Evolutionary conservation across 1,140 invertebrate species (phyloP).

Genomic region (Rhagoletis zephyria): DNA sequence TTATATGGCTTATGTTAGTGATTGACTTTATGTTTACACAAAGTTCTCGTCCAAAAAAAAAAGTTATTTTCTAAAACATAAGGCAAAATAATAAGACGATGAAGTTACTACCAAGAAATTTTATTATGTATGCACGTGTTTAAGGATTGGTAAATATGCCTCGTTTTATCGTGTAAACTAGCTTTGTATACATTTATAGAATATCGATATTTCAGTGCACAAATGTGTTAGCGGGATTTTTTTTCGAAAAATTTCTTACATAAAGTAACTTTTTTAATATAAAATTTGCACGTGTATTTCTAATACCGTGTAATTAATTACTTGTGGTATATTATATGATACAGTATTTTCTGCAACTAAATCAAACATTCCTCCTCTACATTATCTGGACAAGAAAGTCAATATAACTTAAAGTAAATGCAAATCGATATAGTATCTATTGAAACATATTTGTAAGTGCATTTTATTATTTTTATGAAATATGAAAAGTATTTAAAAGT

Average conservation of each 20-base stretch:
- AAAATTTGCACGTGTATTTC: too few species aligned
- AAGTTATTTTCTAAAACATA: not conserved
- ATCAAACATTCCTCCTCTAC: not conserved
- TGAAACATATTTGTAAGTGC: conserved; percentile 47
- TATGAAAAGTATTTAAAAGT: conserved; percentile 53
- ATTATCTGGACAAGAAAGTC: not conserved
- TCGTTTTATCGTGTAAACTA: conserved; percentile 16
- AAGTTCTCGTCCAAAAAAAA: too few species aligned
- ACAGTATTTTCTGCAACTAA: not conserved
- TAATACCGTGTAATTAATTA: too few species aligned
- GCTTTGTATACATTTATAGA: conserved; percentile 47
- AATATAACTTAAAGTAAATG: conserved; percentile 37
- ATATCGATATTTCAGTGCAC: conserved; percentile 50
- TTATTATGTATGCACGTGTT: conserved; percentile 44
- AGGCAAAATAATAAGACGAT: not conserved
- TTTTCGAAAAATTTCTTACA: too few species aligned
- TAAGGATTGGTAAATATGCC: conserved; percentile 33
- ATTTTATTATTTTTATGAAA: conserved; percentile 53
- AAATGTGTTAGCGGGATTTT: conserved; percentile 10
- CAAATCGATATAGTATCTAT: conserved; percentile 39
- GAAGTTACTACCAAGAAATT: conserved; percentile 31
- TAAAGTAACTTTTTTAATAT: too few species aligned
- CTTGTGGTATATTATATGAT: too few species aligned
- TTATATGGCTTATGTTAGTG: too few species aligned
- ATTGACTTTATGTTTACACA: too few species aligned